Evolutionary conservation across 2,888 invertebrate species (phyloP), one percentile per base, ranked within the genome.

Genomic region (Clistopyga incitator): DNA sequence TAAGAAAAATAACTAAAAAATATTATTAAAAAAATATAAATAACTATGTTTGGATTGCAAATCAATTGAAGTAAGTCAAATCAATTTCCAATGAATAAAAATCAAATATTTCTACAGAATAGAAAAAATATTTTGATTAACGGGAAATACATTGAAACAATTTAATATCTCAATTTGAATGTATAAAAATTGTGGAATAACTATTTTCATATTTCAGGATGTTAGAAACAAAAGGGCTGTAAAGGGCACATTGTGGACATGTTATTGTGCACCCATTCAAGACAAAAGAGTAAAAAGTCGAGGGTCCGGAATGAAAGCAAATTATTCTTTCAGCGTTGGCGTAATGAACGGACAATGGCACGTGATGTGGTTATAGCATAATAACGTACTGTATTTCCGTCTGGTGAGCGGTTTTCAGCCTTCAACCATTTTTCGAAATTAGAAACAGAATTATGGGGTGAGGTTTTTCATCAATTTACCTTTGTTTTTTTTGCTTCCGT

Each of bases 261-360:
- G 78, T 85, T 84, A 84, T 84, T 77, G 80, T 84, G 68, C 82
- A 86, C 85, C 86, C 87, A 88, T 88, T 85, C 85, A 86, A 86
- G 89, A 90, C 90, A 90, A 90, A 89, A 86, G 88, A 87, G 85
- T 86, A 84, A 45, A 68, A 59, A 25, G 23, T 42, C 25, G 20
- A 59, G 67, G 42, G 76, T 79, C 52, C 71, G 67, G 85, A 85
- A 83, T 85, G n/a, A 61, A 85, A 87, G 87, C 89, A 88, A 90
- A 90, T 90, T 90, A 90, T 88, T 90, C 90, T 90, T 90, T 88
- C 88, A 86, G 61, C 67, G 75, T 79, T 29, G 42, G 42, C 56
- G 68, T 50, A 64, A 71, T 42, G 52, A 68, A 77, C 78, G 50
- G 38, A 82, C 82, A 83, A 83, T 83, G 67, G 71, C 64, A 71